Base-by-base conservation (phyloP, 2,797 vertebrate genomes). In the Orientallactaga sibirica region DNA sequence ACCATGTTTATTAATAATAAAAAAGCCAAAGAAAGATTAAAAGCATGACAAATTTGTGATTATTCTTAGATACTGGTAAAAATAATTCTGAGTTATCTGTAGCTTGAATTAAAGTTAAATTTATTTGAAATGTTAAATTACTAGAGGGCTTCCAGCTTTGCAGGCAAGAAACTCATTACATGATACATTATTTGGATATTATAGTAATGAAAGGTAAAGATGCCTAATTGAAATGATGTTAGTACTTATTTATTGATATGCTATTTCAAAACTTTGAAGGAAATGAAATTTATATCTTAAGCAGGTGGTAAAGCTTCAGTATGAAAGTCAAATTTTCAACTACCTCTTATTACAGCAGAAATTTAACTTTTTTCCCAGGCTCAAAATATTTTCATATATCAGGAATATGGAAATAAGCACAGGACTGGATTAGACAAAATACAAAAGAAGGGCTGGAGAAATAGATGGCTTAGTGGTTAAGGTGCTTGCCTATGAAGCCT, bases 181-280 rank as follows among this genome's bases (percentile, higher is more conserved):
- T 77, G 48, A 52, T 48, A 41, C 7, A 77, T 68, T 92, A 88
- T 74, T 76, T 88, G 66, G 88, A 73, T 91, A 90, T 88, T 66
- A 93, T 3, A 0, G 62, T 55, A 93, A 24, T 68, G 10, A 92
- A 94, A 94, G 88, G 70, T 84, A 89, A 94, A 92, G 79, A 92
- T 89, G 80, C n/a, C 83, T 96, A 92, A 92, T 92, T 93, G 96
- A 95, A 95, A 94, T 74, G 76, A 82, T 85, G 78, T 88, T 95
- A 80, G n/a, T 61, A 82, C 55, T 92, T 94, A 96, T 92, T 94
- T 95, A 88, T 70, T 95, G 75, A 96, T 20, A 48, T 85, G 33
- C 73, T 94, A 82, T 86, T 94, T 95, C 55, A 91, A 66, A 89
- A 20, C 33, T 90, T 92, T 93, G 58, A 41, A 88, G 79, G 71